Conservation (phyloP, 2,113 vertebrate species). For the Cranoglanis bouderius region DNA sequence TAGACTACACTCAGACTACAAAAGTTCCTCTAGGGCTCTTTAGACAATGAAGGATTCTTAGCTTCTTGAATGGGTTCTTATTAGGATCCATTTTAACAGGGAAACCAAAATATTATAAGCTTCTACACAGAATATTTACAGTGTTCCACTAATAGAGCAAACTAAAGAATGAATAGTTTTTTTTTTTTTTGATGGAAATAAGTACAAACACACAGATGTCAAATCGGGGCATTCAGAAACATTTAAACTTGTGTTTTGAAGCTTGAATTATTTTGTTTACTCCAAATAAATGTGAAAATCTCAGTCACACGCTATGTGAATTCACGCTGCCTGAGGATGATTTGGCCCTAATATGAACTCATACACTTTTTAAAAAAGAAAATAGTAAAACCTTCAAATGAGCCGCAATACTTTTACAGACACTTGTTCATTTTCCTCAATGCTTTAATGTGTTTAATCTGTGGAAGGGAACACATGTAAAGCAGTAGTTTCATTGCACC, state of each 20-base stretch:
- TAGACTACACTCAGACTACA: no score
- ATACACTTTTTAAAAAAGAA: not conserved
- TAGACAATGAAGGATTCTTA: not conserved
- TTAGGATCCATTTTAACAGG: not conserved
- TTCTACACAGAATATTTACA: not conserved
- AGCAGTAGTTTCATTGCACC: not conserved
- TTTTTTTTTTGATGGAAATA: not conserved
- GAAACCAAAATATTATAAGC: not conserved
- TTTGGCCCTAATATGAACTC: not conserved
- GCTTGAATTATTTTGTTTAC: not conserved
- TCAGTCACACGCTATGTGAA: not conserved
- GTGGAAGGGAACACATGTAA: not conserved
- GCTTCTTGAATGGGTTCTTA: not conserved
- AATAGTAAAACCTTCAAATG: not conserved
- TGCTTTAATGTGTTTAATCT: not conserved
- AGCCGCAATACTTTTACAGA: not conserved
- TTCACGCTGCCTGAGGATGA: not conserved
- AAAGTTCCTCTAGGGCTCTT: not conserved
- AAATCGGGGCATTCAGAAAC: not conserved
- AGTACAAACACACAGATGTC: not conserved
- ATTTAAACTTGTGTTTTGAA: not conserved
- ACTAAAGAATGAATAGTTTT: not conserved
- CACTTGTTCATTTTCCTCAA: not conserved
- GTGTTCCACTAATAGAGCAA: not conserved
- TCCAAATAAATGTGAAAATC: slow-evolving; percentile 13